Percentiles rank a stretch among this genome's conserved stretches.
phyloP scores from a whole-genome alignment of 2,797 vertebrate species.

The Poecilia velifera region DNA sequence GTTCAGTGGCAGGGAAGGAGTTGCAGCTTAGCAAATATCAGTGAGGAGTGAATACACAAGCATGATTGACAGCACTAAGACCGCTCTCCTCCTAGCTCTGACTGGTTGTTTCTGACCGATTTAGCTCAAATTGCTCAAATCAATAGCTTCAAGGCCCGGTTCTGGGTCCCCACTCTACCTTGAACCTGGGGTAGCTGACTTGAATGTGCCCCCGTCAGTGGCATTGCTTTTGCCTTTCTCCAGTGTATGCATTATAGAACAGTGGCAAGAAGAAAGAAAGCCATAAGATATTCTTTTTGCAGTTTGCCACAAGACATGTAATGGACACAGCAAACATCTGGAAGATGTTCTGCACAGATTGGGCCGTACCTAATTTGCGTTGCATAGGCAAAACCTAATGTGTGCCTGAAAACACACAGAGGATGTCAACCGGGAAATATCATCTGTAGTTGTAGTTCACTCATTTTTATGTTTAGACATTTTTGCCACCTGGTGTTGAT shows the following conservation, averaged over 20 bases:
- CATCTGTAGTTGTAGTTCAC: not conserved
- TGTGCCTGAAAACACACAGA: not conserved
- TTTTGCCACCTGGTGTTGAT: not conserved
- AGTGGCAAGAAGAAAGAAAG: not conserved
- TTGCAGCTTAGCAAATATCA: too few relatives aligned
- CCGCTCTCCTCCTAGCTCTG: too few relatives aligned
- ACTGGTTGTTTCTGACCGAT: not conserved
- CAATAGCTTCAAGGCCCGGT: not conserved
- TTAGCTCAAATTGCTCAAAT: not conserved
- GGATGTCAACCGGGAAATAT: not conserved
- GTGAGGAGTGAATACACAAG: too few relatives aligned
- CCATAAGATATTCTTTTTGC: not conserved
- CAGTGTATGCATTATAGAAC: not conserved
- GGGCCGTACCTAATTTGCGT: not conserved
- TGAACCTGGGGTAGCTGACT: not conserved
- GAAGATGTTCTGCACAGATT: not conserved
- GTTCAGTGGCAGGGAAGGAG: too few relatives aligned
- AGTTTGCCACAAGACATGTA: not conserved
- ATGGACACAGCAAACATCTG: not conserved
- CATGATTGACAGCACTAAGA: too few relatives aligned
- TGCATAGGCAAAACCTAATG: not conserved
- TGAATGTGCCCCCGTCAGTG: not conserved
- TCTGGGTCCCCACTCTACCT: not conserved
- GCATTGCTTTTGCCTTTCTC: not conserved
- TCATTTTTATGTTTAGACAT: not conserved